A percentile compares a stretch with the other conserved stretches of the same genome.
These are phyloP conservation scores for Porites lutea DNA, from an alignment of 64 coral and sea anemone genomes.

Conservation along the genomic window DNA sequence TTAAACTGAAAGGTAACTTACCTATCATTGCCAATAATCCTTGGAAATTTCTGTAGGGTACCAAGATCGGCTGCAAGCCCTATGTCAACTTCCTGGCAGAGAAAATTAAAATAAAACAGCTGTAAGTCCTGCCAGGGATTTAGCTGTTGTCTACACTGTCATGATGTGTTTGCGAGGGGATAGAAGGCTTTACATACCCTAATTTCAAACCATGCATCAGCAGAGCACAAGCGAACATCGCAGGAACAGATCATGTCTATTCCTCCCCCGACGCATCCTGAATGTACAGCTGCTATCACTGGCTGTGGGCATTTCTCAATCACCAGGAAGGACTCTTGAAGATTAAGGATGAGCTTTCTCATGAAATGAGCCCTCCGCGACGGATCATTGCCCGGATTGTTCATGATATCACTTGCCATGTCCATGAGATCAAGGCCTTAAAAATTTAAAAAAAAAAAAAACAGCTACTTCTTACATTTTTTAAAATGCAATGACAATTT, in stretches of 20 bases:
- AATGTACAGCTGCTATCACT: conserved; percentile 95
- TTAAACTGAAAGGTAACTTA: not conserved
- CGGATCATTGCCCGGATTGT: conserved; percentile 24
- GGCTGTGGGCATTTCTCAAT: conserved; percentile 96
- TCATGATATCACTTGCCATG: conserved; percentile 68
- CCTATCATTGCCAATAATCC: conserved; percentile 99
- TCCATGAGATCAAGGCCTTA: conserved; percentile 86
- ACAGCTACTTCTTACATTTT: not conserved
- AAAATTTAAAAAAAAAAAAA: not conserved
- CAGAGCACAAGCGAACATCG: conserved; percentile 86
- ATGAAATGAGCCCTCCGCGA: conserved; percentile 75
- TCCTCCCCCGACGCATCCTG: conserved; percentile 95
- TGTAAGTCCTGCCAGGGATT: too few species aligned
- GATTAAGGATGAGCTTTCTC: conserved; percentile 51
- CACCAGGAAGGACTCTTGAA: conserved; percentile 84
- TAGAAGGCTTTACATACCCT: conserved; percentile 54
- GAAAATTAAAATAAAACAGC: not conserved
- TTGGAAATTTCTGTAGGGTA: conserved; percentile 93
- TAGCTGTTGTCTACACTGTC: too few species aligned
- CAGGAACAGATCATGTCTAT: conserved; percentile 94
- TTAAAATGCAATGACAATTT: too few species aligned
- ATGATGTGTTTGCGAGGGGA: too few species aligned
- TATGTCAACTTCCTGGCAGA: conserved; percentile 90
- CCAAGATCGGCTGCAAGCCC: conserved; percentile 96
- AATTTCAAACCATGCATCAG: conserved; percentile 99